Base-by-base conservation (phyloP, 2,888 invertebrate genomes). In the Nebria salina region DNA sequence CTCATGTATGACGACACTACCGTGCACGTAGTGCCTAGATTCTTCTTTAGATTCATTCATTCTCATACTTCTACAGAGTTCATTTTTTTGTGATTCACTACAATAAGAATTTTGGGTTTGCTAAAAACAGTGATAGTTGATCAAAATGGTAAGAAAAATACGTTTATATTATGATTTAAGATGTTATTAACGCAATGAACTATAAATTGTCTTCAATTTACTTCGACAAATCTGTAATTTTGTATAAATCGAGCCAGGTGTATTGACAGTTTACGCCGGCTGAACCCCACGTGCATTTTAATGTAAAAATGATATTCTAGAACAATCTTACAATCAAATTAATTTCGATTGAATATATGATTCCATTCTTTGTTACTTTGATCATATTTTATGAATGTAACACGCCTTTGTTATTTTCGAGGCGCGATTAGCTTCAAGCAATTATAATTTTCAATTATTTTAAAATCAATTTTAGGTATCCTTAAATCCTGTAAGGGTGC, bases 401-500 rank as follows among this genome's bases (percentile, higher is more conserved):
- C 5, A 34, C 34, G 34, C 34, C 34, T 5, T 34, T 34, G 34
- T 54, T 65, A 64, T 15, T 42, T 54, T 54, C 26, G 8, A 43
- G 41, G 42, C n/a, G 73, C 43, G 26, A n/a, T 26, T 20, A 41
- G 26, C 0, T 7, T 42, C 34, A 34, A 34, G 5, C 34, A 34
- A 34, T 34, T 2, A 43, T 43, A 20, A 20, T 13, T 15, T 34
- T n/a, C 1, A 72, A 77, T 41, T 43, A 43, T 65, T 73, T 8
- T 4, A 1, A 15, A 34, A 5, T 25, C 11, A 11, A 54, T 86
- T 85, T 78, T 88, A 96, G 95, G 94, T 95, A 86, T 95, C 97
- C 83, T 90, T 99, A 85, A 98, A 98, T 90, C 98, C 98, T 77
- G 95, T 98, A 65, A 93, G 97, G 89, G 95, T 99, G 87, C 91